Percentiles rank a stretch among this genome's conserved stretches.
These are phyloP conservation scores for Semnornis frantzii DNA, from an alignment of 2,113 vertebrate genomes.

Conservation along the genomic window DNA sequence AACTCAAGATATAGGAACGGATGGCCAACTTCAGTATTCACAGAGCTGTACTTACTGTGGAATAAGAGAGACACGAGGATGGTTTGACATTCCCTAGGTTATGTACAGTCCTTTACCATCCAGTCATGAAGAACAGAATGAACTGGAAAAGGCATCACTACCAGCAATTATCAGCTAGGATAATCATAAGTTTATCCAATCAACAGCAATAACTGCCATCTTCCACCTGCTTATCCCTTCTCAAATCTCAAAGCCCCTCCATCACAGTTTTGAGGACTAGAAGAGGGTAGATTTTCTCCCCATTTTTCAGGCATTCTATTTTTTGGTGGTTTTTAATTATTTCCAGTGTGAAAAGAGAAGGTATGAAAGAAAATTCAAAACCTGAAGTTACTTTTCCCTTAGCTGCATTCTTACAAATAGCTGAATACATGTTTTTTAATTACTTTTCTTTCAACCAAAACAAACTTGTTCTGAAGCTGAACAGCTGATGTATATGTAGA, in stretches of 20 bases:
- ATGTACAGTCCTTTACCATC: not conserved
- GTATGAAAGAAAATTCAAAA: not conserved
- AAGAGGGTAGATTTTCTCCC: not conserved
- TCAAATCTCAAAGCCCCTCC: not conserved
- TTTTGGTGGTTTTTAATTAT: not conserved
- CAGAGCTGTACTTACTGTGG: not conserved
- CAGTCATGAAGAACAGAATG: not conserved
- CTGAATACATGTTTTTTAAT: not conserved
- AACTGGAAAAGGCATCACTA: not conserved
- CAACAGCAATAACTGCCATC: not conserved
- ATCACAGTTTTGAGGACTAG: not conserved
- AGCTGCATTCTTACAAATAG: not conserved
- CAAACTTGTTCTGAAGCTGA: constrained; percentile 22
- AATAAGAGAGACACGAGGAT: not conserved
- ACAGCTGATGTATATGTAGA: not conserved
- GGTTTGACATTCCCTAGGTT: not conserved
- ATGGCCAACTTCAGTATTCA: not conserved
- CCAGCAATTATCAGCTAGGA: not conserved
- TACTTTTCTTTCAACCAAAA: not conserved
- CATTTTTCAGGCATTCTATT: not conserved
- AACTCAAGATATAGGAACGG: not conserved
- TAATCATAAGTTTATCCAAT: not conserved
- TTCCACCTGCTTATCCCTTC: not conserved
- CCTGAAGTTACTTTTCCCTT: not conserved
- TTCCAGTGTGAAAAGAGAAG: not conserved